Conservation (phyloP, 2,888 invertebrate species). For the Cryptocephalus moraei region DNA sequence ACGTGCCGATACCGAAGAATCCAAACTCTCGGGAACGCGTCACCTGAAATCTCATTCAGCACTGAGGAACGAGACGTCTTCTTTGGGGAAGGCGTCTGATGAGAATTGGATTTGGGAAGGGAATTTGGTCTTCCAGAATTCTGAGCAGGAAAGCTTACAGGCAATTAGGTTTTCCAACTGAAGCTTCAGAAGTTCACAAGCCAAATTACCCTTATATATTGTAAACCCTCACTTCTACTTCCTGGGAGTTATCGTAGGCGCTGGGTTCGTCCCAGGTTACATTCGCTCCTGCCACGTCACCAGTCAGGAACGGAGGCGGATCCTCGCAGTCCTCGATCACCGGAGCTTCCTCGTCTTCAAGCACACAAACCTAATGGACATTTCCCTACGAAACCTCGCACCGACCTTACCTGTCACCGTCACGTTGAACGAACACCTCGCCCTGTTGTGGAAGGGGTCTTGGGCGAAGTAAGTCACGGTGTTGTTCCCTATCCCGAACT, state of each 20-base stretch:
- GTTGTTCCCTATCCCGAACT: constrained; percentile 48
- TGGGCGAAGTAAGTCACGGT: constrained; percentile 51
- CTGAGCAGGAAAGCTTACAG: too few species aligned
- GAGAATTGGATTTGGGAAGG: too few species aligned
- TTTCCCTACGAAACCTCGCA: background rate
- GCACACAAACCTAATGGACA: background rate
- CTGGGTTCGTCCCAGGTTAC: constrained; percentile 50
- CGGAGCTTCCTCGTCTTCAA: constrained; percentile 46
- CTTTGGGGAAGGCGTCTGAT: too few species aligned
- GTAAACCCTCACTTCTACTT: constrained; percentile 27
- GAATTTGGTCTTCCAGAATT: too few species aligned
- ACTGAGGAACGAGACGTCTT: too few species aligned
- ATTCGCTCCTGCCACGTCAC: constrained; percentile 31
- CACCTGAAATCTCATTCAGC: constrained; percentile 25
- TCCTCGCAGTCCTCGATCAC: constrained; percentile 48
- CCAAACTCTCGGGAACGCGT: constrained; percentile 38
- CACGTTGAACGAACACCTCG: constrained; percentile 49
- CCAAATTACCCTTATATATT: too few species aligned
- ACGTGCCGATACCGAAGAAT: constrained; percentile 45
- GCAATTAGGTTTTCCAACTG: too few species aligned
- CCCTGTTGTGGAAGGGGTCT: constrained; percentile 50
- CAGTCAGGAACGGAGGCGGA: constrained; percentile 41
- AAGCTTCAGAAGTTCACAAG: too few species aligned
- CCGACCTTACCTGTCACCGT: constrained; percentile 41
- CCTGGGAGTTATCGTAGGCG: constrained; percentile 47